Conservation (phyloP, 2,797 vertebrate species). For the Rallus crepitans region DNA sequence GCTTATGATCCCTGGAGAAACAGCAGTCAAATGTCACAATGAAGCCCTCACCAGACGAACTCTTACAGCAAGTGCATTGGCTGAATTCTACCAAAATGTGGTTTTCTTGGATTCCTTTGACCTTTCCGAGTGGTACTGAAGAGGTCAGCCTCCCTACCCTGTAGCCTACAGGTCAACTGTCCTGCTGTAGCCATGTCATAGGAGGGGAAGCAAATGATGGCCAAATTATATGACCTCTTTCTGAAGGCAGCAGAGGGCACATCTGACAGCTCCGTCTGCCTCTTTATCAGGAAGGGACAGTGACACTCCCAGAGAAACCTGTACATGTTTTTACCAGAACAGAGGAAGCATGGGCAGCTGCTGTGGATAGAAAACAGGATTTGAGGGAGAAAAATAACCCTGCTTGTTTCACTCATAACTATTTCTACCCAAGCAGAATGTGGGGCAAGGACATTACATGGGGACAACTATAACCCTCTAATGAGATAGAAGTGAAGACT, state of each 20-base stretch:
- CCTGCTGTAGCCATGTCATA: constrained; percentile 17
- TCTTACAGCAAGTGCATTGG: neutral
- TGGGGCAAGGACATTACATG: neutral
- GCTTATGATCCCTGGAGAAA: neutral
- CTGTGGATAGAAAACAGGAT: neutral
- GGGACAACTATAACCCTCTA: neutral
- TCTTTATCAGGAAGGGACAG: neutral
- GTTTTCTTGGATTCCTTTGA: neutral
- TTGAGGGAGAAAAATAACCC: neutral
- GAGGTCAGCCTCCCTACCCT: neutral
- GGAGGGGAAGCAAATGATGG: constrained; percentile 17
- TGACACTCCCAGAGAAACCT: neutral
- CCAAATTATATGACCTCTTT: neutral
- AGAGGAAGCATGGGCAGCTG: neutral
- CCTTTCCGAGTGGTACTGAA: neutral
- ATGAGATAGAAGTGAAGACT: neutral
- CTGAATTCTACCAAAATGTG: neutral
- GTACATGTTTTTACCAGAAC: neutral
- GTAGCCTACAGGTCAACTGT: constrained; percentile 12
- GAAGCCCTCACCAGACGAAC: constrained; percentile 5
- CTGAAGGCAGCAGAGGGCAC: neutral
- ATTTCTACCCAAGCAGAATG: neutral
- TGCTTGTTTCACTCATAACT: constrained; percentile 1
- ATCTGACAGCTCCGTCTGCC: neutral
- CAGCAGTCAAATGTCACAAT: constrained; percentile 31